Evolutionary conservation across 2,797 vertebrate genomes (phyloP).

Genomic region (Poecile montanus): DNA sequence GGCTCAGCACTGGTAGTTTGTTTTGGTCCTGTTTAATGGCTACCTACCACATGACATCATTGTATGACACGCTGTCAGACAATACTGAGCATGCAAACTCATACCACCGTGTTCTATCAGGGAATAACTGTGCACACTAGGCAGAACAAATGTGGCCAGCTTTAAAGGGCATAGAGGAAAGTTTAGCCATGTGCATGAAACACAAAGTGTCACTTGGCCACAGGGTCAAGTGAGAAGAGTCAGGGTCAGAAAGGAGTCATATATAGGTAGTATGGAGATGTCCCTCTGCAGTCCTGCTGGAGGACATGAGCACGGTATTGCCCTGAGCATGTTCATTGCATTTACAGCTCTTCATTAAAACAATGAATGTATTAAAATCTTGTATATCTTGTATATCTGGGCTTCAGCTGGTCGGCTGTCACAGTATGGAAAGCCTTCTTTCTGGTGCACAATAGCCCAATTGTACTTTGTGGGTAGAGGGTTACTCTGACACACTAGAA

Average conservation of each 20-base stretch:
- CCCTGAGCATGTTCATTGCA: neutral
- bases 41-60: neutral
- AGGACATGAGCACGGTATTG: neutral
- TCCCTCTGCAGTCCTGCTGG: neutral
- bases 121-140: neutral
- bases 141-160: neutral
- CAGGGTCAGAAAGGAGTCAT: neutral
- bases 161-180: fast-evolving
- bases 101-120: neutral
- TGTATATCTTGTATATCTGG: neutral
- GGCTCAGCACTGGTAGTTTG: neutral
- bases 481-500: neutral
- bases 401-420: neutral
- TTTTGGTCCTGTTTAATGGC: neutral
- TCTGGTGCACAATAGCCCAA: neutral
- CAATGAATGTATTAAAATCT: constrained; percentile 13
- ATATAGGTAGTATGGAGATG: neutral
- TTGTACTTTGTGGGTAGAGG: neutral
- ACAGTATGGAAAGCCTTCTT: neutral
- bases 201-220: too few species aligned
- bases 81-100: neutral
- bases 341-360: constrained; percentile 6
- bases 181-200: neutral
- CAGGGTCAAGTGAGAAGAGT: neutral
- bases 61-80: neutral